These are phyloP conservation scores for Zaprionus ghesquierei DNA, from an alignment of 1,140 invertebrate species.

Conservation along the genomic window DNA sequence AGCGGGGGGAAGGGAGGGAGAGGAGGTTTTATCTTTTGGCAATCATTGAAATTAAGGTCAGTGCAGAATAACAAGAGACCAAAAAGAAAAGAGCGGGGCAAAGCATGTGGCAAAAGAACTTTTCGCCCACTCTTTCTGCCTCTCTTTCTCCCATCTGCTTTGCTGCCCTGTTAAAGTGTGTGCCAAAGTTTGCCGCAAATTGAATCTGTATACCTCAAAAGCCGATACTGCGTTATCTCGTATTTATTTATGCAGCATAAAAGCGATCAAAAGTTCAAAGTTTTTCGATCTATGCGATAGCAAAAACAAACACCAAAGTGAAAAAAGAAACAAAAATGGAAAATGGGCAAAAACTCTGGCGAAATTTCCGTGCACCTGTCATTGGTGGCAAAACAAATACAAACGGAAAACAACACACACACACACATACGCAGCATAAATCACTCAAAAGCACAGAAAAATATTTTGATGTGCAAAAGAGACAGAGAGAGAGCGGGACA, in stretches of 20 bases:
- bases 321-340: constrained; percentile 13
- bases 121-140: background rate
- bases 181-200: background rate
- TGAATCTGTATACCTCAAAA: background rate
- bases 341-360: constrained; percentile 23
- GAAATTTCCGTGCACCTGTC: constrained; percentile 57
- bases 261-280: background rate
- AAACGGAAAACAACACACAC: constrained; percentile 29
- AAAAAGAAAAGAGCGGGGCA: background rate
- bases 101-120: background rate
- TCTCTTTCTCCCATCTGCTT: background rate
- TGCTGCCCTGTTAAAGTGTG: background rate
- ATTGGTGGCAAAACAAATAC: constrained; percentile 23
- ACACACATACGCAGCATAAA: constrained; percentile 51
- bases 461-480: constrained; percentile 37
- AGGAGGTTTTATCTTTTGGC: background rate
- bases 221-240: background rate
- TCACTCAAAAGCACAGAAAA: constrained; percentile 67
- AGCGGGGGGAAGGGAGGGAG: background rate
- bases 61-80: background rate
- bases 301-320: background rate
- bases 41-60: constrained; percentile 41
- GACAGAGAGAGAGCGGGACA: constrained; percentile 14
- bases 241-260: background rate
- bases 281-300: background rate